A percentile compares a stretch with the other conserved stretches of the same genome.
Conservation (phyloP, 2,888 invertebrate species). For the Melanargia galathea region DNA sequence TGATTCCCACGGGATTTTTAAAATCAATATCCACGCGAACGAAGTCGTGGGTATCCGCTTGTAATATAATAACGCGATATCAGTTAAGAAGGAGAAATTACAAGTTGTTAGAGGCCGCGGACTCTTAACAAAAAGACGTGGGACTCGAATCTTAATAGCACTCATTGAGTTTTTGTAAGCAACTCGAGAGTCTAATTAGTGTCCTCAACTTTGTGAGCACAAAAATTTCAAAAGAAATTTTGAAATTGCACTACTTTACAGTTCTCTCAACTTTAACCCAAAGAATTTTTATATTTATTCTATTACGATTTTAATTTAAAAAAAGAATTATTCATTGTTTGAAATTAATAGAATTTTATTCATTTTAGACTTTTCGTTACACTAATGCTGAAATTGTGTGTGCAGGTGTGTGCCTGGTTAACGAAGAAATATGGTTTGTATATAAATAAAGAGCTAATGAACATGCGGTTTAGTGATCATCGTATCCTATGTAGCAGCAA, state of each 20-base stretch:
- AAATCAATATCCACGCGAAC: too few species aligned
- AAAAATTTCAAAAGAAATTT: slow-evolving; percentile 14
- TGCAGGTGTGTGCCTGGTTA: too few species aligned
- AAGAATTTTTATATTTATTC: neutral
- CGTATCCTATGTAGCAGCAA: too few species aligned
- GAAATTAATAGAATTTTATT: too few species aligned
- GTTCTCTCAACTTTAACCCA: slow-evolving; percentile 5
- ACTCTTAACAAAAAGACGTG: slow-evolving; percentile 14
- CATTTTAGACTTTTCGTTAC: neutral
- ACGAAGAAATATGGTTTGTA: too few species aligned
- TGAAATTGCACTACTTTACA: slow-evolving; percentile 6
- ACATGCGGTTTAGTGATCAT: too few species aligned
- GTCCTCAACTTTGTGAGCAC: slow-evolving; percentile 11
- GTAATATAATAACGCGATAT: too few species aligned
- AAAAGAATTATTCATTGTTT: too few species aligned
- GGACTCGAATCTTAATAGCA: slow-evolving; percentile 17
- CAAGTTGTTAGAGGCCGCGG: slow-evolving; percentile 3
- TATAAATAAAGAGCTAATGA: too few species aligned
- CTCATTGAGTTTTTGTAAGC: slow-evolving; percentile 20
- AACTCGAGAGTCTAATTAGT: slow-evolving; percentile 15
- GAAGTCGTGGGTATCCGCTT: too few species aligned
- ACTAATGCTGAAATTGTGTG: too few species aligned
- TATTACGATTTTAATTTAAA: neutral
- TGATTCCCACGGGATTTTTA: too few species aligned
- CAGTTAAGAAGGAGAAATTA: neutral